Conservation (phyloP, 2,797 vertebrate species). For the Tenualosa ilisha region DNA sequence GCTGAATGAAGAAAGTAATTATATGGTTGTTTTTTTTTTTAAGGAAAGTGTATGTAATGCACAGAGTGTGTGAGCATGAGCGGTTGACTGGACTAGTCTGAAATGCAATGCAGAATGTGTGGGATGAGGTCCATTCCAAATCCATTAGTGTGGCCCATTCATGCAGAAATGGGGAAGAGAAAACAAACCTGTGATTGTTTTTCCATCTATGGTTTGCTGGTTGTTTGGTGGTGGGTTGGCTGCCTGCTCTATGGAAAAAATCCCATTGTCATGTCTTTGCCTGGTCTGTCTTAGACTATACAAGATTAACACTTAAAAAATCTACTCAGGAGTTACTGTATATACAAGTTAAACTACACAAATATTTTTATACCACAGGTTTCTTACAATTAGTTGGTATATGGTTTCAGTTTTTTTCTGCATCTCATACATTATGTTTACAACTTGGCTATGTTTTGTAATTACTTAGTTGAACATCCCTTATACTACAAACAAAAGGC, state of each 20-base stretch:
- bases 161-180: not conserved
- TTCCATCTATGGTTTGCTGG: slow-evolving; percentile 20
- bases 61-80: not conserved
- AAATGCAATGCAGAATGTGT: not conserved
- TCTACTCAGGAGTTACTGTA: slow-evolving; percentile 62
- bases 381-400: slow-evolving; percentile 68
- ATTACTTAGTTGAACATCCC: slow-evolving; percentile 66
- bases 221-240: not conserved
- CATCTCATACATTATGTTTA: slow-evolving; percentile 67
- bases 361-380: slow-evolving; percentile 65
- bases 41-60: not conserved
- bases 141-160: not conserved
- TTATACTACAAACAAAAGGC: slow-evolving; percentile 69
- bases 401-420: slow-evolving; percentile 61
- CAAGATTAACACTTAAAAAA: slow-evolving; percentile 67
- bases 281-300: slow-evolving; percentile 66
- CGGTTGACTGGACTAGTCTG: slow-evolving; percentile 1
- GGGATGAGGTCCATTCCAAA: not conserved
- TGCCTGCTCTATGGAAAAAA: slow-evolving; percentile 9
- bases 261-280: slow-evolving; percentile 51
- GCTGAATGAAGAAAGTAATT: not conserved
- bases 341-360: slow-evolving; percentile 73
- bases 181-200: slow-evolving; percentile 2
- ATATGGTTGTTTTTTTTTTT: not conserved
- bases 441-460: slow-evolving; percentile 58